Evolutionary conservation across 2,888 invertebrate genomes (phyloP).

Genomic region (Xylophagus ater): DNA sequence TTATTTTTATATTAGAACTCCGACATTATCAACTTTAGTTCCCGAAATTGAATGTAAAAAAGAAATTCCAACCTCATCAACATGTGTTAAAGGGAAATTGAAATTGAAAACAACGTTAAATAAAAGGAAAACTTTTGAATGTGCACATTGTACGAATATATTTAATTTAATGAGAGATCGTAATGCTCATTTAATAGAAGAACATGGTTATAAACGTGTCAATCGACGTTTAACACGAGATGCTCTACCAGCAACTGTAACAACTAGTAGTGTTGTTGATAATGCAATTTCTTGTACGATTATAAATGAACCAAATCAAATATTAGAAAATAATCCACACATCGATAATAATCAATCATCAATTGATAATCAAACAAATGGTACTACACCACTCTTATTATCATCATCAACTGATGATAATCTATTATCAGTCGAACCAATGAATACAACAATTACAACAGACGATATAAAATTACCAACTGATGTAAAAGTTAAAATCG

Average conservation of each 20-base stretch:
- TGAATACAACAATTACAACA: neutral
- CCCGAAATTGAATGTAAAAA: too few relatives aligned
- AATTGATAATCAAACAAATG: too few relatives aligned
- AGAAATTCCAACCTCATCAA: too few relatives aligned
- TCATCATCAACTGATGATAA: too few relatives aligned
- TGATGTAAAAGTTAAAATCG: constrained; percentile 8
- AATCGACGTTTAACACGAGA: constrained; percentile 34
- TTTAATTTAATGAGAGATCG: constrained; percentile 35
- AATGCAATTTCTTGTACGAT: constrained; percentile 10
- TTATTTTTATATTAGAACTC: too few relatives aligned
- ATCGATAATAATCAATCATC: too few relatives aligned
- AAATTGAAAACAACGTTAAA: constrained; percentile 17
- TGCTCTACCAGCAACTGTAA: constrained; percentile 19
- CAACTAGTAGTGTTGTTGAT: constrained; percentile 16
- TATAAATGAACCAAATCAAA: constrained; percentile 17
- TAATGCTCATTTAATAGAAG: constrained; percentile 34
- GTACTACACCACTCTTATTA: too few relatives aligned
- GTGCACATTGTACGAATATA: constrained; percentile 32
- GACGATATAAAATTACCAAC: constrained; percentile 1
- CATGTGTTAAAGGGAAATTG: too few relatives aligned
- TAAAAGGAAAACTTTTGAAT: constrained; percentile 30
- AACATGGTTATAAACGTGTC: constrained; percentile 35
- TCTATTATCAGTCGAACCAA: too few relatives aligned
- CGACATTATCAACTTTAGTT: too few relatives aligned
- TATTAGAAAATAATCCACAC: too few relatives aligned